A percentile compares a stretch with the other conserved stretches of the same genome.
phyloP scores from a whole-genome alignment of 2,113 vertebrate genomes.

The Zosterops pallidus region DNA sequence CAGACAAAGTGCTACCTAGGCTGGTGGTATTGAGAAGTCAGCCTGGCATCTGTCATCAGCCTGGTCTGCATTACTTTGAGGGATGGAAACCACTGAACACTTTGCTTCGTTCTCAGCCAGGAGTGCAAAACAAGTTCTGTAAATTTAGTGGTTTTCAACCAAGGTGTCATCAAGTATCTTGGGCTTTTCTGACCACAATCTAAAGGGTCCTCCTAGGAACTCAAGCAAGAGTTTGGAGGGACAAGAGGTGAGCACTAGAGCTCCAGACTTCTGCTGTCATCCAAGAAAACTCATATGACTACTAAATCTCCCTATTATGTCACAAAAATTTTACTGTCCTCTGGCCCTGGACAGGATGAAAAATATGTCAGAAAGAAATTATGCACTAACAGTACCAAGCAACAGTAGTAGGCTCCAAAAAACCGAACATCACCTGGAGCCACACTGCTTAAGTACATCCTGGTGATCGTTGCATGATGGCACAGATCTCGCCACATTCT shows the following conservation, averaged over 20 bases:
- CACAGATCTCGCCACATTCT: fast-evolving
- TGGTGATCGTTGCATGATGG: fast-evolving
- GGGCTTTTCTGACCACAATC: neutral
- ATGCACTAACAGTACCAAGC: neutral
- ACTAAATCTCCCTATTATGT: neutral
- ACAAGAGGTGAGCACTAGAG: neutral
- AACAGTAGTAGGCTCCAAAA: neutral
- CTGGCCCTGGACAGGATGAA: neutral
- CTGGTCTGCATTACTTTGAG: neutral
- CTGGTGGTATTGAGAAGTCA: neutral
- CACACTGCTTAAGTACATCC: fast-evolving
- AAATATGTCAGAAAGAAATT: neutral
- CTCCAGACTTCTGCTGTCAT: neutral
- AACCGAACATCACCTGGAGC: neutral
- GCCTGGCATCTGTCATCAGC: neutral
- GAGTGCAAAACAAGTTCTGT: neutral
- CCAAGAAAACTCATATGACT: neutral
- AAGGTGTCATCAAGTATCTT: neutral
- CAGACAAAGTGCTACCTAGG: neutral
- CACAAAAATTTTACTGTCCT: neutral
- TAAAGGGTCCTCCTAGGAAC: neutral
- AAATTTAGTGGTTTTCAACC: fast-evolving
- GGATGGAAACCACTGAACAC: neutral
- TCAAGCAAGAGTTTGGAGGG: fast-evolving
- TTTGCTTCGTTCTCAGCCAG: neutral